Evolutionary conservation across 2,888 invertebrate species (phyloP), one percentile per base, ranked within the genome.

Genomic region (Diarsia rubi): DNA sequence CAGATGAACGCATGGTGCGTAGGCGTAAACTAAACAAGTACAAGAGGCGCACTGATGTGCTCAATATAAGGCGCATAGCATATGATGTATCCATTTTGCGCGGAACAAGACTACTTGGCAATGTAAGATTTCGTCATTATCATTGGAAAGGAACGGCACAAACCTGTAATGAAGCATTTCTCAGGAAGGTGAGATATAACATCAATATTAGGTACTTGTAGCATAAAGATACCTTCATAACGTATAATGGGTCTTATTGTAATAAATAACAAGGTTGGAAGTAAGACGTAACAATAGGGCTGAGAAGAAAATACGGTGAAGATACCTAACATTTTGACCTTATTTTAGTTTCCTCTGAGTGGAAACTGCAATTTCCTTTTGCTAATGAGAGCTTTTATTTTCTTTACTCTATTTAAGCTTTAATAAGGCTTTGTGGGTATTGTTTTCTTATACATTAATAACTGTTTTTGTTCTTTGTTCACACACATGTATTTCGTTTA

Each of bases 81-180:
- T 97, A 97, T 85, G 98, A 98, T 91, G 98, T 98, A 52, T 97
- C 98, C n/a, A 97, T 97, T 86, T 92, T 98, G 79, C 97, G 97
- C 71, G 98, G 98, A 44, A 97, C 97, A 11, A 96, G 97, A 81
- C 97, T 97, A 86, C 94, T 98, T 86, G 98, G 98, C 65, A 98
- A 97, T 90, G 97, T 98, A 66, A 96, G 98, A 84, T 98, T 97
- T 93, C 97, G 98, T 65, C 98, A 98, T 93, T 97, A 98, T 89
- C 98, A 98, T 94, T 98, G 98, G 98, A 98, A 98, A 90, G 98
- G 98, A 82, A 98, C 98, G 60, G 98, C 98, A 74, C 98, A 98
- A 93, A 98, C 98, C 89, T 99, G 99, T 97, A 99, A 99, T 93
- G 98, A 98, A 94, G 97, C 98, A 89, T 99, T 99, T 96, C 97